Percentiles rank a stretch among this genome's conserved stretches.
phyloP scores from a whole-genome alignment of 2,888 invertebrate genomes.

The Catocala nupta region DNA sequence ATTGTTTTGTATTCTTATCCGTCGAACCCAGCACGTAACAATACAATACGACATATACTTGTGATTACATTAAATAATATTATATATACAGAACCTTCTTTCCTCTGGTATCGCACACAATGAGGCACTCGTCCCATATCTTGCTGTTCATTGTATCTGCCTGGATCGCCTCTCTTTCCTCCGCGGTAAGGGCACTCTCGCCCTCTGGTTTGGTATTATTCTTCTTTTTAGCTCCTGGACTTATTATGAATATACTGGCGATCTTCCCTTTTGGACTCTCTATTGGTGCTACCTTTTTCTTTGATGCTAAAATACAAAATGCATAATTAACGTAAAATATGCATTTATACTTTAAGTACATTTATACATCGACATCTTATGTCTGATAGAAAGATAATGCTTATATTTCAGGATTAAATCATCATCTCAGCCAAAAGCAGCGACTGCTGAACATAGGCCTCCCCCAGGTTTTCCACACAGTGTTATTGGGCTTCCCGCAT shows the following conservation, averaged over 20 bases:
- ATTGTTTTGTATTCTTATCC: no score
- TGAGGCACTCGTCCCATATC: constrained; percentile 90
- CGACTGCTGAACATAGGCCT: no score
- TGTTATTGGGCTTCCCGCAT: no score
- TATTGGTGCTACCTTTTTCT: constrained; percentile 13
- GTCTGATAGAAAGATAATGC: no score
- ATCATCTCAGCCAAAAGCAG: no score
- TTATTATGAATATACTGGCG: constrained; percentile 35
- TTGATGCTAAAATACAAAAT: constrained; percentile 30
- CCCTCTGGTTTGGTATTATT: constrained; percentile 43
- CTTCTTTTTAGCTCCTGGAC: constrained; percentile 30
- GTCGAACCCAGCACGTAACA: no score
- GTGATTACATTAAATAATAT: not conserved
- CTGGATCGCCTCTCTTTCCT: constrained; percentile 75
- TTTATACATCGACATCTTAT: no score
- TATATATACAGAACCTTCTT: constrained; percentile 71
- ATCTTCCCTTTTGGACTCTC: constrained; percentile 25
- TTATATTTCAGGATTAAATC: no score
- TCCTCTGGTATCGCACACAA: constrained; percentile 75
- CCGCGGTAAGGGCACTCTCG: constrained; percentile 56
- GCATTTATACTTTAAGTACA: no score
- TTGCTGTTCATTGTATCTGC: constrained; percentile 88
- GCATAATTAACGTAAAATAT: no score
- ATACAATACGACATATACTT: no score
- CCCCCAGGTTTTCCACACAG: no score